phyloP scores from a whole-genome alignment of 2,888 invertebrate species.

The Pammene aurita region DNA sequence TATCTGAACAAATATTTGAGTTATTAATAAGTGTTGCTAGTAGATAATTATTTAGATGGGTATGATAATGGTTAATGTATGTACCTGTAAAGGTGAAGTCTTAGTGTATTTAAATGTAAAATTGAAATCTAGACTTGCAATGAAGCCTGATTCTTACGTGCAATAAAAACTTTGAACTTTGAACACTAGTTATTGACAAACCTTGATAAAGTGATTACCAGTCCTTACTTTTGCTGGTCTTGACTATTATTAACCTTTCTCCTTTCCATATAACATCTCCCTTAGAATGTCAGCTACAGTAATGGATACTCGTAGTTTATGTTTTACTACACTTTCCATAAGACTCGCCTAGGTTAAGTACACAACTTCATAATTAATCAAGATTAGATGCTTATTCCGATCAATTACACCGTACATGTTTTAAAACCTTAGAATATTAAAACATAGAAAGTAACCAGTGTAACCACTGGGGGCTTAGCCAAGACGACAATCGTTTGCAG shows the following conservation, averaged over 20 bases:
- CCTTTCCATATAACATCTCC: conserved; percentile 55
- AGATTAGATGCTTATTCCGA: conserved; percentile 22
- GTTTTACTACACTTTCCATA: conserved; percentile 50
- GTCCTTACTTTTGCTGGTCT: conserved; percentile 4
- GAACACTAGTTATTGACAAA: no score
- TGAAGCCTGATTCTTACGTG: no score
- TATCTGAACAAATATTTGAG: no score
- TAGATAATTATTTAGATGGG: no score
- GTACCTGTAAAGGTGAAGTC: no score
- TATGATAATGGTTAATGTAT: no score
- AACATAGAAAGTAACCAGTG: no score
- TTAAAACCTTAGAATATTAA: neutral
- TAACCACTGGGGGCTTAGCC: no score
- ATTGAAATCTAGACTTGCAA: no score
- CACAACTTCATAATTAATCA: conserved; percentile 27
- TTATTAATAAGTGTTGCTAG: no score
- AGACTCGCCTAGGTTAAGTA: conserved; percentile 47
- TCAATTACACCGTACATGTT: conserved; percentile 23
- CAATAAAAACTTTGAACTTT: neutral
- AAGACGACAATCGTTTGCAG: no score
- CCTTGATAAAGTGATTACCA: neutral
- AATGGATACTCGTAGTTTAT: conserved; percentile 42
- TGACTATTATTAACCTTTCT: conserved; percentile 66
- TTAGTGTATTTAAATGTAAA: no score
- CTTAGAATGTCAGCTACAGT: conserved; percentile 55